A percentile compares a stretch with the other conserved stretches of the same genome.
Conservation (phyloP, 2,113 vertebrate species). For the Coptodon rendalli region DNA sequence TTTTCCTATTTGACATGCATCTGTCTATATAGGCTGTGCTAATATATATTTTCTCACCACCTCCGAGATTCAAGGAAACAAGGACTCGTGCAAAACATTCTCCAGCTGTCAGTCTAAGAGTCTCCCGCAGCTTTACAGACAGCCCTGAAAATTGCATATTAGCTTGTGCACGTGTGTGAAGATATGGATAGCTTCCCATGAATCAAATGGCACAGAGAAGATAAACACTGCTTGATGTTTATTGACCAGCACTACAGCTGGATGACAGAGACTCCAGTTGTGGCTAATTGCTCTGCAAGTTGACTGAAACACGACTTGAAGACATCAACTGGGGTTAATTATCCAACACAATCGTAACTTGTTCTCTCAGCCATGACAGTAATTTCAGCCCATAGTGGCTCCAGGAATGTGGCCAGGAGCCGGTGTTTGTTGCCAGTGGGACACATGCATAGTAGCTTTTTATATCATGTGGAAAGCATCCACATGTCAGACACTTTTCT, state of each 20-base stretch:
- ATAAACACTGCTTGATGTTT: neutral
- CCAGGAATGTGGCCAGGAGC: neutral
- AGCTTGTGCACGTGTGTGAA: neutral
- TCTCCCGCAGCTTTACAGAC: neutral
- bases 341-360: neutral
- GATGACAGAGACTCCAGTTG: neutral
- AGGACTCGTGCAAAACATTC: neutral
- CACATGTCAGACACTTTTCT: neutral
- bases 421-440: neutral
- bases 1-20: neutral
- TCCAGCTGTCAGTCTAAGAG: neutral
- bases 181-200: neutral
- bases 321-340: neutral
- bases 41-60: neutral
- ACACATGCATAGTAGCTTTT: neutral
- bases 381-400: neutral
- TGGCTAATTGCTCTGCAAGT: neutral
- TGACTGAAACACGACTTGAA: neutral
- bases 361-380: neutral
- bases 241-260: neutral
- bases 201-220: neutral
- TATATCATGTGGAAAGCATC: neutral
- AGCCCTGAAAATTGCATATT: neutral
- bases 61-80: neutral
- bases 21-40: neutral